Percentiles rank a stretch among this genome's conserved stretches.
Evolutionary conservation across 2,113 vertebrate species (phyloP).

Genomic region (Raphicerus campestris): DNA sequence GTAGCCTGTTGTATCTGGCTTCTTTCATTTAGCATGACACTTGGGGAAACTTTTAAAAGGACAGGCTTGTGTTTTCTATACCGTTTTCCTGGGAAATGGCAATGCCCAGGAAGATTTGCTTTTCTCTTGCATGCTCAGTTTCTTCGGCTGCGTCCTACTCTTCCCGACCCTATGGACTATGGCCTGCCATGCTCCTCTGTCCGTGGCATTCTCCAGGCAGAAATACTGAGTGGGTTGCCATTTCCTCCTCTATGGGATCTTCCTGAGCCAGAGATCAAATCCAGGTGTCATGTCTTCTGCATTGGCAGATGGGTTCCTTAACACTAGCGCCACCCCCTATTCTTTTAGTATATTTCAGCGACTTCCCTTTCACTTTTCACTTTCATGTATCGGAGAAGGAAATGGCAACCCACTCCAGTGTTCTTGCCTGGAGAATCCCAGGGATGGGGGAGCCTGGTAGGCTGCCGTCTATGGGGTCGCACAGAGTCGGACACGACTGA

Average conservation of each 20-base stretch:
- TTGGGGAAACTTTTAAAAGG: neutral
- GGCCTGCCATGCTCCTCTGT: neutral
- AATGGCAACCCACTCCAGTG: too few species aligned
- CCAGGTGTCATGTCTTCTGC: neutral
- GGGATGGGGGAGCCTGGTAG: too few species aligned
- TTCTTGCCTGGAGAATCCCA: too few species aligned
- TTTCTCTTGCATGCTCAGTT: neutral
- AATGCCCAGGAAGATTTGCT: neutral
- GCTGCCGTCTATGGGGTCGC: too few species aligned
- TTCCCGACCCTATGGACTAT: neutral
- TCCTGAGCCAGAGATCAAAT: neutral
- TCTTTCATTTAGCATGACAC: neutral
- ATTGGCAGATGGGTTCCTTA: neutral
- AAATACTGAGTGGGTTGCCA: neutral
- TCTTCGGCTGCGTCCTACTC: neutral
- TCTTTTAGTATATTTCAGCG: neutral
- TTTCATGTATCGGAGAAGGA: too few species aligned
- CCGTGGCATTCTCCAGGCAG: neutral
- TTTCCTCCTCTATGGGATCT: neutral
- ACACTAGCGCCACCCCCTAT: fast-evolving
- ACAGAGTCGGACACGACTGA: too few species aligned
- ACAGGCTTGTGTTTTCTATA: neutral
- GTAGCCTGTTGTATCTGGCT: neutral
- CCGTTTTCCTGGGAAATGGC: neutral
- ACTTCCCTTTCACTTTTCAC: too few species aligned